phyloP scores from a whole-genome alignment of 1,140 invertebrate species.

The Drosophila albomicans region DNA sequence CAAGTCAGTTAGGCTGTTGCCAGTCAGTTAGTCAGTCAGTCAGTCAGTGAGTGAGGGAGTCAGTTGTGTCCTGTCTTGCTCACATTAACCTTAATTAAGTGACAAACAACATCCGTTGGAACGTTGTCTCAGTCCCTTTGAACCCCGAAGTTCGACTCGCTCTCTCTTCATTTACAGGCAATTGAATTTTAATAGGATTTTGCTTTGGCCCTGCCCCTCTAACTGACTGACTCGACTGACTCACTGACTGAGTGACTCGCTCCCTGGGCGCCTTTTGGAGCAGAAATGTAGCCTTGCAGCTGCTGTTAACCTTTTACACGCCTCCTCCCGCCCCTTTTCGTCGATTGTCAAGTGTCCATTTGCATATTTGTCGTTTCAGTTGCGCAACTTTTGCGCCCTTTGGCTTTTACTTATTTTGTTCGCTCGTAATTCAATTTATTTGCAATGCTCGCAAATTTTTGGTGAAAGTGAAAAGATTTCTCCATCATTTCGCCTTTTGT shows the following conservation, averaged over 20 bases:
- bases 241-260: background rate
- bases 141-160: constrained; percentile 31
- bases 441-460: constrained; percentile 45
- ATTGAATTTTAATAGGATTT: constrained; percentile 81
- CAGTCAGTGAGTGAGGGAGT: constrained; percentile 1
- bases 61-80: constrained; percentile 32
- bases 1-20: constrained; percentile 10
- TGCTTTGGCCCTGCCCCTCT: constrained; percentile 39
- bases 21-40: constrained; percentile 1
- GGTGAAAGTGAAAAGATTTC: constrained; percentile 41
- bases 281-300: constrained; percentile 23
- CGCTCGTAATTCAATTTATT: constrained; percentile 53
- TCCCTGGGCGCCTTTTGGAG: constrained; percentile 14
- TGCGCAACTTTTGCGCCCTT: constrained; percentile 43
- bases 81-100: constrained; percentile 82
- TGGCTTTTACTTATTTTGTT: constrained; percentile 38
- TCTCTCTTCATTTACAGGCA: constrained; percentile 75
- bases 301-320: background rate
- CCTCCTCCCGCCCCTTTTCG: constrained; percentile 1
- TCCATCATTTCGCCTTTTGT: constrained; percentile 35
- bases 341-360: constrained; percentile 58
- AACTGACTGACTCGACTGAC: background rate
- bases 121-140: constrained; percentile 26
- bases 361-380: constrained; percentile 56
- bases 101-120: constrained; percentile 69